Evolutionary conservation across 2,113 vertebrate genomes (phyloP).

Genomic region (Crotalus horridus): DNA sequence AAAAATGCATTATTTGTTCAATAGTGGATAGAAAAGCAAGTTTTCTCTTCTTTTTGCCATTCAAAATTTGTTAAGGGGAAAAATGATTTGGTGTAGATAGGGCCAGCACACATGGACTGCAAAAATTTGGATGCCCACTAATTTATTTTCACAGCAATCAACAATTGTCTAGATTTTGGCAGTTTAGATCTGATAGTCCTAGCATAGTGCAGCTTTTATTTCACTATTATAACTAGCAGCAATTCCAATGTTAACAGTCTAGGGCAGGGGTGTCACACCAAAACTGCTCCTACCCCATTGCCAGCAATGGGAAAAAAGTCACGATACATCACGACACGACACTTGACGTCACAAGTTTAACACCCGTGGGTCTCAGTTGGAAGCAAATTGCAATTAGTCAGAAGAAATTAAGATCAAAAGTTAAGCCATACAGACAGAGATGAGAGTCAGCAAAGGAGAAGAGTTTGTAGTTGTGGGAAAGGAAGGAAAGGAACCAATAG

Average conservation of each 20-base stretch:
- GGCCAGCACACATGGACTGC: neutral
- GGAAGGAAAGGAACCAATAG: neutral
- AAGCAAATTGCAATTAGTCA: neutral
- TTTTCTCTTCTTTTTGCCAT: neutral
- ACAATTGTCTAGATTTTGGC: neutral
- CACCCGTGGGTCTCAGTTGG: neutral
- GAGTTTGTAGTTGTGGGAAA: neutral
- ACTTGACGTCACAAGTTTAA: neutral
- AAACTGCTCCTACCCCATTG: no score
- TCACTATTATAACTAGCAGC: neutral
- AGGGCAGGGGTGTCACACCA: neutral
- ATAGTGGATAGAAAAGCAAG: neutral
- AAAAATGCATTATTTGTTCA: neutral
- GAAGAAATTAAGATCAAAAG: neutral
- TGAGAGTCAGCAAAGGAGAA: neutral
- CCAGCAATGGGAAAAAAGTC: neutral
- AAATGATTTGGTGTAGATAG: neutral
- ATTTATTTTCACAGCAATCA: neutral
- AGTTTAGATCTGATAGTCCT: neutral
- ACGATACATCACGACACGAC: accelerated
- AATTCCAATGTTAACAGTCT: neutral
- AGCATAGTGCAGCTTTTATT: neutral
- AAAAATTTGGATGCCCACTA: neutral
- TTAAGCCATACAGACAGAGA: neutral
- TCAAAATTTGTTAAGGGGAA: neutral